phyloP scores from a whole-genome alignment of 2,797 vertebrate genomes.

The Miichthys miiuy region DNA sequence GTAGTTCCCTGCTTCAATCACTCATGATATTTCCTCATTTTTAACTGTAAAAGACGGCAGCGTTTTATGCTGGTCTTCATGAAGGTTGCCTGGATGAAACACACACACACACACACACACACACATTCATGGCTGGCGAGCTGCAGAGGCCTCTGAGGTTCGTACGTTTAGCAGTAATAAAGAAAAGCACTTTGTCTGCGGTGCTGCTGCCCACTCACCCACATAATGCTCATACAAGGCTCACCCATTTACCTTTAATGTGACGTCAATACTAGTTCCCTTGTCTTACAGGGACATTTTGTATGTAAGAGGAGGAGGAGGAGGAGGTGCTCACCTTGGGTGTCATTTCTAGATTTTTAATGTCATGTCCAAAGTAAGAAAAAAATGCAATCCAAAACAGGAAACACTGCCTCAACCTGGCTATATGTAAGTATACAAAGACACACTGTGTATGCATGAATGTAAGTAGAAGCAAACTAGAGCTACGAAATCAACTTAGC shows the following conservation, averaged over 20 bases:
- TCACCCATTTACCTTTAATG: constrained; percentile 53
- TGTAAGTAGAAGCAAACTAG: not conserved
- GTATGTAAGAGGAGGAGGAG: constrained; percentile 36
- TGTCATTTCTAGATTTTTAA: constrained; percentile 19
- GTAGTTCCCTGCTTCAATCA: not conserved
- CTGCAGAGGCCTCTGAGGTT: constrained; percentile 37
- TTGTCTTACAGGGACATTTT: constrained; percentile 29
- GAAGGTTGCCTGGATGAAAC: constrained; percentile 18
- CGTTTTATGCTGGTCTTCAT: not conserved
- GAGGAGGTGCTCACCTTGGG: constrained; percentile 35
- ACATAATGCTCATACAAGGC: constrained; percentile 50
- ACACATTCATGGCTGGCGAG: not conserved
- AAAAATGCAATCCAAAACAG: not conserved
- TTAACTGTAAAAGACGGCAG: not conserved
- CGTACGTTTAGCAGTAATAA: constrained; percentile 36
- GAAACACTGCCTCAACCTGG: not conserved
- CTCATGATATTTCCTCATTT: not conserved
- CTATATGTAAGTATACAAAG: too few species aligned
- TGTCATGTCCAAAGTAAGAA: constrained; percentile 2
- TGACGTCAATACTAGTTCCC: constrained; percentile 46
- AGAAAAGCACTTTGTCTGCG: constrained; percentile 67
- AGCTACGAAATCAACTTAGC: not conserved
- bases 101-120: constrained; percentile 10
- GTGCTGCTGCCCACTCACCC: constrained; percentile 54
- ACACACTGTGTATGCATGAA: not conserved